Evolutionary conservation across 2,888 invertebrate species (phyloP), one percentile per base, ranked within the genome.

Genomic region (Frankliniella intonsa): DNA sequence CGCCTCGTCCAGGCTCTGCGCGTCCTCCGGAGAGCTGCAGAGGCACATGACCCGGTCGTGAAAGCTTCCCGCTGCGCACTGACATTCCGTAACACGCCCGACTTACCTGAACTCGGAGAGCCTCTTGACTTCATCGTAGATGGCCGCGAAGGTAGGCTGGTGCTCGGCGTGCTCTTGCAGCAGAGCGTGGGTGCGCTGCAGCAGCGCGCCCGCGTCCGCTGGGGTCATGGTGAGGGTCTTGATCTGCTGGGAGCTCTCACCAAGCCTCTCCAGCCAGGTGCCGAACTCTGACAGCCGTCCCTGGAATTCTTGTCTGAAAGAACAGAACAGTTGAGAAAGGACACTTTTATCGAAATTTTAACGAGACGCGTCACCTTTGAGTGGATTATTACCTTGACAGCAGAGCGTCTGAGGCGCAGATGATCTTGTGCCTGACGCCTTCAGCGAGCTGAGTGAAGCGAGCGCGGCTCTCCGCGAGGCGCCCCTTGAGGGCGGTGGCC

Each of bases 91-190:
- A 5, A 38, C 38, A 38, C 38, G 38, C 2, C 38, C 3, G 38
- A 25, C 9, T 76, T 22, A 76, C 69, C 69, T 76, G 69, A 76
- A 85, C 79, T 85, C 85, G 0, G 93, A 92, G 85, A 96, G 90
- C 83, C 92, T 92, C 86, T 95, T 95, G 0, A 97, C 92, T 89
- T 97, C 95, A 84, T 93, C 92, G 85, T 95, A 94, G 84, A 97
- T 94, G 3, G 91, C 91, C 84, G 93, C 91, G 84, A 97, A 95
- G 80, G 91, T 90, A 0, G 94, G 92, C 85, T 94, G 94, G 86
- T 95, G 94, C 80, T 96, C 95, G 2, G 94, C 93, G 87, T 95
- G 95, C 86, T 97, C 97, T 87, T 95, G 94, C 82, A 95, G 89
- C 49, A 96, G 89, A 0, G 92, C 92, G 87, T 97, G 95, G 85